phyloP scores from a whole-genome alignment of 2,113 vertebrate genomes.

The Crotalus horridus region DNA sequence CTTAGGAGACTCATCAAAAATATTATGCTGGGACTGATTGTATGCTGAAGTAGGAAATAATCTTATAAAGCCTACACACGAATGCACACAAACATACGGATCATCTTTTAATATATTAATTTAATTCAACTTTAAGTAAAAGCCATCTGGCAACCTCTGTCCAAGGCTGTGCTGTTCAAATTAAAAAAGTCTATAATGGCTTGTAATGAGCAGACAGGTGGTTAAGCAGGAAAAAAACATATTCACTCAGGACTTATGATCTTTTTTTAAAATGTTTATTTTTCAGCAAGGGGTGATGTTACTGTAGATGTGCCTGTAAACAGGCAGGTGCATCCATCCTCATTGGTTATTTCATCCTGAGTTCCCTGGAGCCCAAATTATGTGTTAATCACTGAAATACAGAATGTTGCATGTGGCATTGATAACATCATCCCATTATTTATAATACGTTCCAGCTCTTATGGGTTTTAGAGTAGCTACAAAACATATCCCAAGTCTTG shows the following conservation, averaged over 20 bases:
- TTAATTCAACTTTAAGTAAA: not conserved
- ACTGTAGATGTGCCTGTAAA: not conserved
- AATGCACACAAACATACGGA: not conserved
- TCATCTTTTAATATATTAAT: not conserved
- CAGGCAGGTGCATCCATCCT: constrained; percentile 36
- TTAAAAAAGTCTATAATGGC: not conserved
- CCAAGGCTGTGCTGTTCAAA: not conserved
- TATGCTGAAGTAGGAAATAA: not conserved
- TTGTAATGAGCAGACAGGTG: constrained; percentile 6
- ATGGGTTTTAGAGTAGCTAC: constrained; percentile 22
- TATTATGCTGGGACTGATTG: not conserved
- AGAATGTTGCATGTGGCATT: constrained; percentile 20
- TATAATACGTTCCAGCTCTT: constrained; percentile 20
- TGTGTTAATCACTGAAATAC: constrained; percentile 26
- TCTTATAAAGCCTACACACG: not conserved
- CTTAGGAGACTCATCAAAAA: not conserved
- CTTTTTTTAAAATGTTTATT: constrained; percentile 25
- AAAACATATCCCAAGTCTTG: constrained; percentile 7
- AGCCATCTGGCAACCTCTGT: not conserved
- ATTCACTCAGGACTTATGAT: not conserved
- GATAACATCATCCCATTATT: constrained; percentile 31
- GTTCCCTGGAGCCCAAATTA: constrained; percentile 55
- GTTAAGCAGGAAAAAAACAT: not conserved
- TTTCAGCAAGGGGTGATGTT: not conserved
- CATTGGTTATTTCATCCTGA: constrained; percentile 41